Evolutionary conservation across 1,140 invertebrate genomes (phyloP).

Genomic region (Drosophila sproati): DNA sequence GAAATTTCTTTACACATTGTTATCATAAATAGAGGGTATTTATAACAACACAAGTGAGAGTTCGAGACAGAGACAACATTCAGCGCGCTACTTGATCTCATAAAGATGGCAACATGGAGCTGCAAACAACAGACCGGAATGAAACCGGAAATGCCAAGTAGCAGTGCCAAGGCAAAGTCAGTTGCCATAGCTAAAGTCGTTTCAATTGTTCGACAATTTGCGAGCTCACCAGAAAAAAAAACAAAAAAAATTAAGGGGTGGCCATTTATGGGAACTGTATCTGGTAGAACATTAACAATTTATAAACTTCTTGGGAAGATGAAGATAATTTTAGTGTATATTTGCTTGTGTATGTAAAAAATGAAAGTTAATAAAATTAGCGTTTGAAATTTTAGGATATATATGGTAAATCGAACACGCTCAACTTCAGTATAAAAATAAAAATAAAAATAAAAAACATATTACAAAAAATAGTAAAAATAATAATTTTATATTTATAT

Average conservation of each 20-base stretch:
- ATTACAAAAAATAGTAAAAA: not conserved
- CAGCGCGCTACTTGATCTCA: constrained; percentile 25
- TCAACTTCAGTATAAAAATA: not conserved
- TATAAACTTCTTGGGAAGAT: constrained; percentile 19
- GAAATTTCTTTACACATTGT: not conserved
- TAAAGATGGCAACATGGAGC: constrained; percentile 70
- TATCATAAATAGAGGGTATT: constrained; percentile 2
- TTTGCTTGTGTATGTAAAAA: not conserved
- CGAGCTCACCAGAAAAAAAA: constrained; percentile 9
- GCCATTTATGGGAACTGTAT: constrained; percentile 20
- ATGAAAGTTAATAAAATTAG: constrained; percentile 19
- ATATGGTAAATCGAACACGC: not conserved
- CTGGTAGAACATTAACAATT: constrained; percentile 63
- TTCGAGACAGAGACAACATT: not conserved
- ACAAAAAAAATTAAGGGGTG: not conserved
- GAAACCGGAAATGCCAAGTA: constrained; percentile 70
- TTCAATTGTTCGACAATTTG: constrained; percentile 70
- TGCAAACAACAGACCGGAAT: constrained; percentile 65
- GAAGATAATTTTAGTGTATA: constrained; percentile 14
- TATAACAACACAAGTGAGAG: too few species aligned
- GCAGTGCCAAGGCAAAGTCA: constrained; percentile 60
- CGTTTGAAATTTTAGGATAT: not conserved
- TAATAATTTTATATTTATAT: too few species aligned
- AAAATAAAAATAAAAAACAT: not conserved
- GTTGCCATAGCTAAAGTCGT: constrained; percentile 42